phyloP scores from a whole-genome alignment of 2,888 invertebrate genomes.

The Ormyrus rosae region DNA sequence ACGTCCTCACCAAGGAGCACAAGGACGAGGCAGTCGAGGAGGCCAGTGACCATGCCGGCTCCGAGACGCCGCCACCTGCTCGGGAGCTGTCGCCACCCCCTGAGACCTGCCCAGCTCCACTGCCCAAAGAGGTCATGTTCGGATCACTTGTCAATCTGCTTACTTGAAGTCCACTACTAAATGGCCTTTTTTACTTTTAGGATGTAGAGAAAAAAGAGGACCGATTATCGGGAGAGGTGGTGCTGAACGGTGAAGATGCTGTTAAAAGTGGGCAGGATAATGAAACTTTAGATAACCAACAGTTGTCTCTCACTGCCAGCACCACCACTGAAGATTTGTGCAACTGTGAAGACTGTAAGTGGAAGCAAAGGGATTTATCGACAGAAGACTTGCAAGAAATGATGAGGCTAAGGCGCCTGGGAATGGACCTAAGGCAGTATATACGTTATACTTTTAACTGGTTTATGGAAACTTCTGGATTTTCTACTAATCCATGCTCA shows the following conservation, averaged over 20 bases:
- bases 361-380: slow-evolving; percentile 55
- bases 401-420: slow-evolving; percentile 50
- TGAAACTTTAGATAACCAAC: slow-evolving; percentile 4
- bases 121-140: not conserved
- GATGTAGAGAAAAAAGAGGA: slow-evolving; percentile 10
- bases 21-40: slow-evolving; percentile 23
- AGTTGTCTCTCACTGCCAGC: slow-evolving; percentile 14
- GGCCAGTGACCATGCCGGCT: not conserved
- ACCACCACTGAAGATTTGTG: slow-evolving; percentile 49
- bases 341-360: slow-evolving; percentile 54
- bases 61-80: not conserved
- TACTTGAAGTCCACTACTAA: no score
- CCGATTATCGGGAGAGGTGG: slow-evolving; percentile 24
- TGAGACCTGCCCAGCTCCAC: not conserved
- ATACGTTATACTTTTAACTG: slow-evolving; percentile 55
- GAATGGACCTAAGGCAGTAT: slow-evolving; percentile 54
- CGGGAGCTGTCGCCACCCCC: slow-evolving; percentile 2
- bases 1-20: slow-evolving; percentile 72
- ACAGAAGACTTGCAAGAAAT: slow-evolving; percentile 55
- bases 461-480: slow-evolving; percentile 53
- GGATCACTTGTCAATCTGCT: not conserved
- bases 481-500: slow-evolving; percentile 34
- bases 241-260: slow-evolving; percentile 10
- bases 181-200: slow-evolving; percentile 23
- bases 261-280: slow-evolving; percentile 8